These are phyloP conservation scores for Aspidiotus rigidus DNA, from an alignment of 2,888 invertebrate genomes.

Conservation along the genomic window DNA sequence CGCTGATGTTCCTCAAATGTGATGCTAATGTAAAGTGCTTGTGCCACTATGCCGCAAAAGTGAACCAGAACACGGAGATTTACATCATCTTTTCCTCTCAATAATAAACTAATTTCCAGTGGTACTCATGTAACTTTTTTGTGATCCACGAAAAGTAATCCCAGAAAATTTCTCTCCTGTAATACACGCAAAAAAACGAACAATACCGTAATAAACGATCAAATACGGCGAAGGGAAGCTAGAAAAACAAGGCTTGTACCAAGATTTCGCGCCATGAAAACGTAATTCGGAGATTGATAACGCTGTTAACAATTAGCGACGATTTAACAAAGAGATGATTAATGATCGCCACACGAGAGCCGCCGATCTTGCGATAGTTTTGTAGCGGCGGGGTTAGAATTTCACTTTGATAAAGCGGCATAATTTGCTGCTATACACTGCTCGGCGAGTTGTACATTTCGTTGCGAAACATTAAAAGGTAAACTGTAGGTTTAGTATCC, in stretches of 20 bases:
- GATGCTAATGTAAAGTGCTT: no score
- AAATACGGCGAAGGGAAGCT: not conserved
- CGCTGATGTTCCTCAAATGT: no score
- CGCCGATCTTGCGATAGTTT: not conserved
- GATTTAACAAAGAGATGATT: slow-evolving; percentile 12
- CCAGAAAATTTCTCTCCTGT: no score
- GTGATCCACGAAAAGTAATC: no score
- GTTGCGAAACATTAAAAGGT: not conserved
- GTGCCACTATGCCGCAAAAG: no score
- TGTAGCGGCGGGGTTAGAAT: not conserved
- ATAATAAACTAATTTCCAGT: no score
- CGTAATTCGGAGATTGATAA: slow-evolving; percentile 11
- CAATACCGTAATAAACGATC: no score
- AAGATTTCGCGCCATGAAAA: not conserved
- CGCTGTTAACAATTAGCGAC: slow-evolving; percentile 11
- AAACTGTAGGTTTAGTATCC: not conserved
- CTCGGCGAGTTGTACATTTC: not conserved
- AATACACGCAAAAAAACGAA: no score
- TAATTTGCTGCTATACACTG: not conserved
- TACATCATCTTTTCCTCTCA: no score
- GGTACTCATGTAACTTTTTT: no score
- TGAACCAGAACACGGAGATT: no score
- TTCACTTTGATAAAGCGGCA: slow-evolving; percentile 12
- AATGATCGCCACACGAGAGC: slow-evolving; percentile 1
- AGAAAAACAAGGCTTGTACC: not conserved